Base-by-base conservation (phyloP, 2,888 invertebrate species). In the Torymus aiolomorphi region DNA sequence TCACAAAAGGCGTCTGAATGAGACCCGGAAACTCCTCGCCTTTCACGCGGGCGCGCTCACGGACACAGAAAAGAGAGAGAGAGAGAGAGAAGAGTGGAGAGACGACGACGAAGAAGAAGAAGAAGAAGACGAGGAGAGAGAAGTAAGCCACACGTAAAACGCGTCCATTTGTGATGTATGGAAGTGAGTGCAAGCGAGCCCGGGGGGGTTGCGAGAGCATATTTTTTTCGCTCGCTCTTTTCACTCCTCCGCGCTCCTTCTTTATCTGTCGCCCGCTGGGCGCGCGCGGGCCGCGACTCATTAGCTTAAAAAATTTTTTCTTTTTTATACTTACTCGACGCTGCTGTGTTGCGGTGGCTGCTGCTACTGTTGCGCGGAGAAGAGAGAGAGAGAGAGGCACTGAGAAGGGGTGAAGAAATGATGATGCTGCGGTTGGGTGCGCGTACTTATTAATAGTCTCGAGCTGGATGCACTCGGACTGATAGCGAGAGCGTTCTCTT, bases 1-100 rank as follows among this genome's bases (percentile, higher is more conserved):
- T 20, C 24, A 69, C 56, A 78, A 78, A 78, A 74, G 62, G 31
- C 62, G 67, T 57, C 54, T 78, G 78, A 78, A 78, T 70, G 54
- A 74, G 63, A 69, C 52, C 63, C 67, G 72, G 69, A 56, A 78
- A 72, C 72, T 72, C 69, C 14, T 65, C 59, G 69, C 56, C 76
- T 78, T 78, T 72, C 66, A 66, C 72, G 70, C 52, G 57, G 57
- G 49, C 76, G 31, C 12, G n/a, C 8, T 10, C 31, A 49, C n/a
- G 18, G 20, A 11, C n/a, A 16, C 56, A 31, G 16, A 57, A 66
- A 49, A 49, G 49, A 54, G 70, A 24, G 12, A 70, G 62, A 52
- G 61, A 31, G 11, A 11, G 61, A 20, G 16, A 11, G 49, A 63
- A 42, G n/a, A 49, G 16, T 14, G 51, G 20, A 11, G 10, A n/a